Conservation (phyloP, 2,113 vertebrate species). For the Gulo gulo region DNA sequence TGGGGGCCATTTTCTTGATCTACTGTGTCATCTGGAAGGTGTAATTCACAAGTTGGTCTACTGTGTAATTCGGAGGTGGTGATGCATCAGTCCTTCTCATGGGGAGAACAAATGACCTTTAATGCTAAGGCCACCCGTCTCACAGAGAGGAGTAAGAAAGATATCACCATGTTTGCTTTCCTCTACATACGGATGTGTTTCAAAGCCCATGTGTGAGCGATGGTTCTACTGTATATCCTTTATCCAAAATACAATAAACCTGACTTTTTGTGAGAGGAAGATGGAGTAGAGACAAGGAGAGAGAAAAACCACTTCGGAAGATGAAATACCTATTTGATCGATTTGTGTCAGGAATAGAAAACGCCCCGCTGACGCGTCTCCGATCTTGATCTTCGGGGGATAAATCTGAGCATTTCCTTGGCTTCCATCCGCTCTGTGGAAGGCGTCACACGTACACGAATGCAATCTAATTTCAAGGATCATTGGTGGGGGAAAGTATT, state of each 20-base stretch:
- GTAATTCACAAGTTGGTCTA: too few relatives aligned
- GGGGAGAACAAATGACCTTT: background rate
- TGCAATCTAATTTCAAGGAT: slow-evolving; percentile 70
- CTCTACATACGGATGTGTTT: background rate
- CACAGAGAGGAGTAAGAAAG: background rate
- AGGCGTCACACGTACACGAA: background rate
- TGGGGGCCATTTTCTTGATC: background rate
- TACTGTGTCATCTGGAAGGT: background rate
- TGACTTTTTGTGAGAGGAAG: slow-evolving; percentile 22
- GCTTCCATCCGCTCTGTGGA: background rate
- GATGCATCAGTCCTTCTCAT: background rate
- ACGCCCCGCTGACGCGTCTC: background rate
- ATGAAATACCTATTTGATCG: slow-evolving; percentile 66
- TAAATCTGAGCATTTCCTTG: slow-evolving; percentile 19
- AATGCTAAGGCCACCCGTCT: background rate
- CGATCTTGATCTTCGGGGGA: background rate
- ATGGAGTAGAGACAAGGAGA: background rate
- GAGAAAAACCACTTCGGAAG: slow-evolving; percentile 50
- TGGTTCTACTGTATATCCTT: background rate
- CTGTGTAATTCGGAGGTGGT: background rate
- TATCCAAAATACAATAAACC: background rate
- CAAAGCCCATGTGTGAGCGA: background rate
- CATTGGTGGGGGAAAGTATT: background rate
- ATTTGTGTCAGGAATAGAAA: slow-evolving; percentile 42
- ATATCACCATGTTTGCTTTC: background rate